Evolutionary conservation across 2,888 invertebrate species (phyloP).

Genomic region (Leptinotarsa haldemani): DNA sequence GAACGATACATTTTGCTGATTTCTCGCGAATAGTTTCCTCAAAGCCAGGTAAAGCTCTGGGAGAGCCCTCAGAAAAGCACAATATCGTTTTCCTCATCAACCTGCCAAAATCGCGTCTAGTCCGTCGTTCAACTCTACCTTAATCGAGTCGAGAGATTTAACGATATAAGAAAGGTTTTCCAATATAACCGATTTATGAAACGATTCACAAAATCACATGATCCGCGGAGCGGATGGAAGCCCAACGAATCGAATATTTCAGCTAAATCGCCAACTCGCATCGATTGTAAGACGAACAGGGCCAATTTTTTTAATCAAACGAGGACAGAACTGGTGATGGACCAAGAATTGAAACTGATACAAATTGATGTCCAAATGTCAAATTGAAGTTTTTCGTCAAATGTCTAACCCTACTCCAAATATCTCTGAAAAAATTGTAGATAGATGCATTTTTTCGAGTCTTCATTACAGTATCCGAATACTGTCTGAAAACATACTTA

Average conservation of each 20-base stretch:
- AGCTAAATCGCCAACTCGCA: conserved; percentile 41
- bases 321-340: no score
- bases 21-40: not conserved
- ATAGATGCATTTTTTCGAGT: no score
- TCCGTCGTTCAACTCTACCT: conserved; percentile 20
- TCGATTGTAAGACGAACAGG: conserved; percentile 26
- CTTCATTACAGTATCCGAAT: no score
- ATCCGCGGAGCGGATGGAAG: conserved; percentile 39
- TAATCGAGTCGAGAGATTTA: conserved; percentile 42
- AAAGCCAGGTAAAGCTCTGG: conserved; percentile 7
- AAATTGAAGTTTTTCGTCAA: no score
- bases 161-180: conserved; percentile 45
- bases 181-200: conserved; percentile 45
- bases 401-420: no score
- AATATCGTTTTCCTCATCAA: conserved; percentile 12
- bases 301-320: no score
- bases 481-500: no score
- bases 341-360: no score
- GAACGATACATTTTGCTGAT: conserved; percentile 8
- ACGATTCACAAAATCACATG: conserved; percentile 47
- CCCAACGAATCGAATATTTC: conserved; percentile 46
- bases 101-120: not conserved
- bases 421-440: no score
- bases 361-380: no score
- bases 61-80: not conserved